Percentiles rank a stretch among this genome's conserved stretches.
Conservation (phyloP, 2,888 invertebrate species). For the Aphidoletes aphidimyza region DNA sequence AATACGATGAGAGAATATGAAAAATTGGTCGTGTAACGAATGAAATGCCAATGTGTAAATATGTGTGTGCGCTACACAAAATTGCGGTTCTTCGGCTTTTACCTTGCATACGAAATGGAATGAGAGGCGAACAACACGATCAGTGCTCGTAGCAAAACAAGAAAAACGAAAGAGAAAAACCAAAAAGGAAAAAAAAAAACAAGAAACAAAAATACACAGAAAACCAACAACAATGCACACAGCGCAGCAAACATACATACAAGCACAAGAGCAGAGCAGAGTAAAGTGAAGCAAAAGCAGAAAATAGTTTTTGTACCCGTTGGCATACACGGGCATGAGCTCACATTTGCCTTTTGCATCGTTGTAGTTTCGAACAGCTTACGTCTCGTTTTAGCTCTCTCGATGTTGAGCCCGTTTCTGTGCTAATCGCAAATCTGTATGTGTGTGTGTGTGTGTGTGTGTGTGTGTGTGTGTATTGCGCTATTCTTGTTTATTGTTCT, state of each 20-base stretch:
- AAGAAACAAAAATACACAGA: too few species aligned
- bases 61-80: slow-evolving; percentile 58
- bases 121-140: background rate
- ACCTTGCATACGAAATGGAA: background rate
- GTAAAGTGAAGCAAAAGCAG: background rate
- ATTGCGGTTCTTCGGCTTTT: slow-evolving; percentile 29
- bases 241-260: too few species aligned
- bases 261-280: too few species aligned
- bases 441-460: background rate
- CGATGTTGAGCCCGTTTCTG: background rate
- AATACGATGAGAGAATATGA: too few species aligned
- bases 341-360: slow-evolving; percentile 3
- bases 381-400: background rate
- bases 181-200: too few species aligned
- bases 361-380: background rate
- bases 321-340: background rate
- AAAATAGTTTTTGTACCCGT: slow-evolving; percentile 6
- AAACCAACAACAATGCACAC: too few species aligned
- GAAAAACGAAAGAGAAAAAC: background rate
- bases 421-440: background rate
- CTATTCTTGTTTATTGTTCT: slow-evolving; percentile 21
- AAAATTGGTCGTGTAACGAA: background rate
- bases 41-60: background rate
- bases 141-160: background rate
- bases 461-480: background rate